phyloP scores from a whole-genome alignment of 1,140 invertebrate genomes.

The Plodia interpunctella region DNA sequence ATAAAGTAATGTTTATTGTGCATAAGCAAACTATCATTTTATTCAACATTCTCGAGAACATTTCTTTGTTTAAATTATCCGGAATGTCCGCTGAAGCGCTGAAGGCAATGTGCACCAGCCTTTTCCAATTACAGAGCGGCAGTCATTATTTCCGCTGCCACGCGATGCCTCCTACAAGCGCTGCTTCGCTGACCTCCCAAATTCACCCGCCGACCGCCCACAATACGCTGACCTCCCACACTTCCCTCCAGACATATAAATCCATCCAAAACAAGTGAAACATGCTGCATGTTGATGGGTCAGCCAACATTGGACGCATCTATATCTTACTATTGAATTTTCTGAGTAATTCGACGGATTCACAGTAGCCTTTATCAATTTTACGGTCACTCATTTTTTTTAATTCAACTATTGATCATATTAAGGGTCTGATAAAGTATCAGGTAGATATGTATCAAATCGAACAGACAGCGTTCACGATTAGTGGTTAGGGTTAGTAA shows the following conservation, averaged over 20 bases:
- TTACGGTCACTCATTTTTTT: conserved; percentile 15
- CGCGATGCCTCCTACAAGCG: conserved; percentile 36
- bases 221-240: conserved; percentile 17
- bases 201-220: conserved; percentile 32
- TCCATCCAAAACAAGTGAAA: not conserved
- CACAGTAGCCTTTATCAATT: conserved; percentile 26
- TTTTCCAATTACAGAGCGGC: conserved; percentile 64
- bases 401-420: too few relatives aligned
- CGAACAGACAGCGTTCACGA: too few relatives aligned
- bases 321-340: conserved; percentile 26
- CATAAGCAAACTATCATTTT: too few relatives aligned
- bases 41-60: not conserved
- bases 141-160: conserved; percentile 65
- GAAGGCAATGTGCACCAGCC: conserved; percentile 30
- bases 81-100: conserved; percentile 4
- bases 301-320: conserved; percentile 8
- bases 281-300: not conserved
- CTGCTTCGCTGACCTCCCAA: conserved; percentile 52
- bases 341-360: conserved; percentile 25
- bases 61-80: not conserved
- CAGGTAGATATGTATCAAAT: too few relatives aligned
- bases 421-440: too few relatives aligned
- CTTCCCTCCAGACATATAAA: not conserved
- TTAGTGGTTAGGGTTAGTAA: too few relatives aligned
- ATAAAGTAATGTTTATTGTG: too few relatives aligned